phyloP scores from a whole-genome alignment of 2,888 invertebrate species.

The Cataglyphis albicans region DNA sequence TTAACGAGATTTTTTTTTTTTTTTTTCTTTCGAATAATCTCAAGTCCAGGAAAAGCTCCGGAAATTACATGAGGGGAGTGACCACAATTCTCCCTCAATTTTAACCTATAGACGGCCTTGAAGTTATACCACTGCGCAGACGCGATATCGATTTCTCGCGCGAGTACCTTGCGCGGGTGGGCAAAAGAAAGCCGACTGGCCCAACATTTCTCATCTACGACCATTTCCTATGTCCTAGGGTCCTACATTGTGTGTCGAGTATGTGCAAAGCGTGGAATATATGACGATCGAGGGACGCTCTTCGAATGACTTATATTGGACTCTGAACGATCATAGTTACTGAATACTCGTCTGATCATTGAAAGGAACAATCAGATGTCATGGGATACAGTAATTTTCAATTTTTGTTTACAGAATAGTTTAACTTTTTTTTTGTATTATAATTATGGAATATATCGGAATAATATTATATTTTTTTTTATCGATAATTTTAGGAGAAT shows the following conservation, averaged over 20 bases:
- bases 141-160: slow-evolving; percentile 80
- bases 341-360: neutral
- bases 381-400: neutral
- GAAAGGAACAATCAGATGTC: slow-evolving; percentile 5
- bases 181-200: slow-evolving; percentile 35
- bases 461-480: neutral
- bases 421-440: neutral
- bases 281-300: neutral
- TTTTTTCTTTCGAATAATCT: neutral
- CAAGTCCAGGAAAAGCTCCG: neutral
- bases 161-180: slow-evolving; percentile 42
- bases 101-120: slow-evolving; percentile 66
- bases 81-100: slow-evolving; percentile 61
- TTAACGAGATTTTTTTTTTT: neutral
- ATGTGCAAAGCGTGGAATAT: neutral
- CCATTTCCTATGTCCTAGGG: slow-evolving; percentile 48
- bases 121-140: slow-evolving; percentile 73
- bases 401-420: neutral
- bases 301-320: neutral
- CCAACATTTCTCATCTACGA: slow-evolving; percentile 55
- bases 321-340: neutral
- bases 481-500: neutral
- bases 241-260: neutral
- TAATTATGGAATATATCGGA: neutral
- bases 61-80: slow-evolving; percentile 14